A percentile compares a stretch with the other conserved stretches of the same genome.
Evolutionary conservation across 92 coral and sea anemone species (phyloP).

Genomic region (Galaxea fascicularis): DNA sequence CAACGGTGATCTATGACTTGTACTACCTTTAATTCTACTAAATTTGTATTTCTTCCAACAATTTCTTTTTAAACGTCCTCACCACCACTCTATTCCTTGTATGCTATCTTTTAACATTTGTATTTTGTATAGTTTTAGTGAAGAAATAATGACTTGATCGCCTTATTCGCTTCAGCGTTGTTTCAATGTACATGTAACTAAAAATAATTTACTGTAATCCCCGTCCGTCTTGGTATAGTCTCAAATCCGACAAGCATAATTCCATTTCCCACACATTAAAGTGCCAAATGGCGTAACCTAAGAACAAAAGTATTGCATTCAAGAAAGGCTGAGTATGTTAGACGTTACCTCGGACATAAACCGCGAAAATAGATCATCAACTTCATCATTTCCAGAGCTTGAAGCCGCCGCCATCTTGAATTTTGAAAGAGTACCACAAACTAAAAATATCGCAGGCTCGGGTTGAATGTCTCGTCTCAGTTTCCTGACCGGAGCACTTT

Average conservation of each 20-base stretch:
- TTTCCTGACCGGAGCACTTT: slow-evolving; percentile 36
- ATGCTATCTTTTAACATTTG: neutral
- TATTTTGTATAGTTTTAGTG: too few relatives aligned
- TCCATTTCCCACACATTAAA: neutral
- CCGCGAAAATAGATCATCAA: slow-evolving; percentile 71
- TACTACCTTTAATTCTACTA: too few relatives aligned
- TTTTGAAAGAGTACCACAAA: neutral
- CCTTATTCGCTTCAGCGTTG: too few relatives aligned
- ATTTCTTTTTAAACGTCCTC: neutral
- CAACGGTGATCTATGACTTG: too few relatives aligned
- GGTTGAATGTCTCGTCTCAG: slow-evolving; percentile 10
- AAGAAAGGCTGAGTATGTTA: neutral
- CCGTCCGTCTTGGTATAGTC: too few relatives aligned
- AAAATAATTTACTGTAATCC: too few relatives aligned
- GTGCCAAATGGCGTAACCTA: too few relatives aligned
- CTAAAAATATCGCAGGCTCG: slow-evolving; percentile 2
- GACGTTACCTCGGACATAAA: slow-evolving; percentile 86
- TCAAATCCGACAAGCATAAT: too few relatives aligned
- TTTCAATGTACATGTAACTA: too few relatives aligned
- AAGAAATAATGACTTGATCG: too few relatives aligned
- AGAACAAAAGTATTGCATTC: neutral
- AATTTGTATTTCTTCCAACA: too few relatives aligned
- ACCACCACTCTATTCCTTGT: neutral
- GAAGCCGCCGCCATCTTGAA: slow-evolving; percentile 87
- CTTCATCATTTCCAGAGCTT: slow-evolving; percentile 51